phyloP scores from a whole-genome alignment of 2,797 vertebrate species.

The Sebastes hubbsi region DNA sequence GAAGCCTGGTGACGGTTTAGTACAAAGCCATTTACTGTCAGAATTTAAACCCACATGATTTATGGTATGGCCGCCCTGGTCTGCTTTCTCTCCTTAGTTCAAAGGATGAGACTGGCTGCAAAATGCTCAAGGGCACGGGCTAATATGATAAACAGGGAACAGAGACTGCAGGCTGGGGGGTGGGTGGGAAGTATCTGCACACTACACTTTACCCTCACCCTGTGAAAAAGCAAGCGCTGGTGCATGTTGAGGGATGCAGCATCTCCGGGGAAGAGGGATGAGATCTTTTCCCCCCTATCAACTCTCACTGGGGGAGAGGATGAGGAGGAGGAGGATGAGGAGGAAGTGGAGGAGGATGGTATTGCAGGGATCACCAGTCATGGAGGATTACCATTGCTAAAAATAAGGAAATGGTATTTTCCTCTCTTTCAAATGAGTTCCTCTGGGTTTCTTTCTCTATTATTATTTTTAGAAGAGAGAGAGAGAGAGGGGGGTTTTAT shows the following conservation, averaged over 20 bases:
- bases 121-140: slow-evolving; percentile 71
- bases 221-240: slow-evolving; percentile 15
- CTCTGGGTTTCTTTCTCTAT: slow-evolving; percentile 46
- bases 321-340: not conserved
- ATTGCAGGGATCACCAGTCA: slow-evolving; percentile 60
- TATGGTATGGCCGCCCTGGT: slow-evolving; percentile 51
- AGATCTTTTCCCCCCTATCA: slow-evolving; percentile 40
- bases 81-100: slow-evolving; percentile 61
- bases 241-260: slow-evolving; percentile 16
- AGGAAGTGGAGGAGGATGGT: not conserved
- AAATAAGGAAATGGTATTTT: slow-evolving; percentile 67
- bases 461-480: slow-evolving; percentile 45
- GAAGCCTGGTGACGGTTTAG: slow-evolving; percentile 44
- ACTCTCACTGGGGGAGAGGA: slow-evolving; percentile 8
- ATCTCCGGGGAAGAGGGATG: not conserved
- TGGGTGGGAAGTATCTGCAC: slow-evolving; percentile 12
- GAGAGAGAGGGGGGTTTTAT: slow-evolving; percentile 27
- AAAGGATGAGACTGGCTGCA: slow-evolving; percentile 67
- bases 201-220: slow-evolving; percentile 37
- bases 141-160: slow-evolving; percentile 77
- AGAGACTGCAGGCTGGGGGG: slow-evolving; percentile 45
- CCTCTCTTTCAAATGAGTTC: slow-evolving; percentile 61
- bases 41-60: slow-evolving; percentile 69
- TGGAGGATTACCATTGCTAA: slow-evolving; percentile 66
- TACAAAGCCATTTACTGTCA: slow-evolving; percentile 62